phyloP scores from a whole-genome alignment of 2,113 vertebrate species.

The Garra rufa region DNA sequence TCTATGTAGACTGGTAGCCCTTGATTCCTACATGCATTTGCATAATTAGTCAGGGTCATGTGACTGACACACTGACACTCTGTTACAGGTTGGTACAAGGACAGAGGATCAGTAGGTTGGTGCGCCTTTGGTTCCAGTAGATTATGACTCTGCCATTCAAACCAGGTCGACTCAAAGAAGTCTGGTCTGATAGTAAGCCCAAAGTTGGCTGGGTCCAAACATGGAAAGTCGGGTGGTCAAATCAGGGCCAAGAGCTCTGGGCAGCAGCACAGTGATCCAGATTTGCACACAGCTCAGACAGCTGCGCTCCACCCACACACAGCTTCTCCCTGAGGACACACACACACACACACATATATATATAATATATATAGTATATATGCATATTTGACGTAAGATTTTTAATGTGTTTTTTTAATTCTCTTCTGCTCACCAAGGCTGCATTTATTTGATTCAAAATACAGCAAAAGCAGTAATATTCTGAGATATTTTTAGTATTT shows the following conservation, averaged over 20 bases:
- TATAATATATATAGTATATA: too few relatives aligned
- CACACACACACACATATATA: constrained; percentile 2
- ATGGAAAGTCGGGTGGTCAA: neutral
- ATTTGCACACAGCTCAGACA: constrained; percentile 77
- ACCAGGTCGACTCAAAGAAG: neutral
- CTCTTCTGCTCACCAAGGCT: too few relatives aligned
- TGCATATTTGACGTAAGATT: too few relatives aligned
- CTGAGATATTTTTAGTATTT: too few relatives aligned
- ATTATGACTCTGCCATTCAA: neutral
- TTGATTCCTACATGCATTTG: neutral
- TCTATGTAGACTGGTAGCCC: neutral
- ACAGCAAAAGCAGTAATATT: too few relatives aligned
- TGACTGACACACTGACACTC: neutral
- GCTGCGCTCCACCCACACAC: constrained; percentile 78
- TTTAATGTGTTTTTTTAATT: too few relatives aligned
- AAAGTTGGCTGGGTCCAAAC: neutral
- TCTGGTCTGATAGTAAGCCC: neutral
- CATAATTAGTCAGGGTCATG: neutral
- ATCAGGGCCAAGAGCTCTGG: constrained; percentile 3
- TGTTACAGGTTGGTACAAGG: neutral
- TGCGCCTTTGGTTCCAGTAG: neutral
- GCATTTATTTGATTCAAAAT: too few relatives aligned
- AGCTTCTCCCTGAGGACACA: constrained; percentile 79
- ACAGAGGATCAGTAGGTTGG: constrained; percentile 6
- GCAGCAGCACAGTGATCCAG: constrained; percentile 78